Percentiles rank a stretch among this genome's conserved stretches.
phyloP scores from a whole-genome alignment of 2,888 invertebrate genomes.

The Dryocosmus kuriphilus region DNA sequence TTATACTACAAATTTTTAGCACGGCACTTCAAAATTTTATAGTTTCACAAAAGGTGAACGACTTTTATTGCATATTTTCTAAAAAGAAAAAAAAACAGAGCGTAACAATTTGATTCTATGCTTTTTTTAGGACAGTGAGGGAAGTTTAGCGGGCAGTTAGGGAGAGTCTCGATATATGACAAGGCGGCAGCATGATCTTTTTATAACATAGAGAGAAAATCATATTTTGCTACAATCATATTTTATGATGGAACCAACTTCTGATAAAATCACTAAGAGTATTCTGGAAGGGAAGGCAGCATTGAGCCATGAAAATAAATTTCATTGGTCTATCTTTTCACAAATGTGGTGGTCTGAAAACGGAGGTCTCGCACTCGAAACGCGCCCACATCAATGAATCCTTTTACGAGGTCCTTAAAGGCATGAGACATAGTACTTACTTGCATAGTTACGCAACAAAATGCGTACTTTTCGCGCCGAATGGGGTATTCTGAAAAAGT shows the following conservation, averaged over 20 bases:
- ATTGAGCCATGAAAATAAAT: slow-evolving; percentile 26
- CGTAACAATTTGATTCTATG: too few species aligned
- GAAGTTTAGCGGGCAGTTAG: too few species aligned
- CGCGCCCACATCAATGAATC: slow-evolving; percentile 37
- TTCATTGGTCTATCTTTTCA: slow-evolving; percentile 19
- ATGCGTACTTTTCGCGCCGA: slow-evolving; percentile 15
- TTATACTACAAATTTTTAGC: too few species aligned
- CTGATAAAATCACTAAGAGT: slow-evolving; percentile 5
- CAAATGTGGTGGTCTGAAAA: slow-evolving; percentile 23
- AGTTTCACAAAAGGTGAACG: too few species aligned
- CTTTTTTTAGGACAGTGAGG: too few species aligned
- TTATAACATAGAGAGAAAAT: background rate
- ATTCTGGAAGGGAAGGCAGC: background rate
- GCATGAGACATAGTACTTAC: slow-evolving; percentile 37
- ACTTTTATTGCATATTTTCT: too few species aligned
- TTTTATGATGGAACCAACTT: background rate
- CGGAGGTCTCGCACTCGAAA: slow-evolving; percentile 21
- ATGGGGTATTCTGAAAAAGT: slow-evolving; percentile 37
- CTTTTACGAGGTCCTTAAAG: slow-evolving; percentile 36
- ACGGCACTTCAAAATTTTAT: too few species aligned
- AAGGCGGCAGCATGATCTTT: too few species aligned
- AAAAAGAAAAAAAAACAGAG: too few species aligned
- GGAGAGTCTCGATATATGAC: too few species aligned
- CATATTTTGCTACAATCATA: background rate
- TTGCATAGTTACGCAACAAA: slow-evolving; percentile 35